Evolutionary conservation across 2,888 invertebrate genomes (phyloP).

Genomic region (Phymatocera aterrima): DNA sequence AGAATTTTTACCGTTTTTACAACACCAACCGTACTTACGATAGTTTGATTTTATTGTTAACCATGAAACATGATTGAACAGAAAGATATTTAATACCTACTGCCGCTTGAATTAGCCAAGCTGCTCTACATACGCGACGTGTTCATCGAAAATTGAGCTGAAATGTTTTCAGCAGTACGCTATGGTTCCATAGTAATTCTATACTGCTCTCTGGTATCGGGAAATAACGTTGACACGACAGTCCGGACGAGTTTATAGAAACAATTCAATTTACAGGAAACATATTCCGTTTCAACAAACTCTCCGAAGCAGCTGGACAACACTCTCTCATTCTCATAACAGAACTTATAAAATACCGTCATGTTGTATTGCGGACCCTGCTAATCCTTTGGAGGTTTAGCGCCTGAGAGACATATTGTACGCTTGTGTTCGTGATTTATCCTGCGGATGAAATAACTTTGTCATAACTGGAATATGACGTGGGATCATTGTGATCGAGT

Average conservation of each 20-base stretch:
- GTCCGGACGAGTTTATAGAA: neutral
- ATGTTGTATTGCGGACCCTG: too few species aligned
- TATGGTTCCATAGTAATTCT: neutral
- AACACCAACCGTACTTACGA: too few species aligned
- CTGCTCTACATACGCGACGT: neutral
- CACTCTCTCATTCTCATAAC: neutral
- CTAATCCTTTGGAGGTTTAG: too few species aligned
- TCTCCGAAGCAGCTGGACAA: neutral
- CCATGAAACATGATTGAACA: too few species aligned
- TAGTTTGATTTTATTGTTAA: too few species aligned
- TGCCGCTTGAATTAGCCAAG: neutral
- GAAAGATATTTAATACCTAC: too few species aligned
- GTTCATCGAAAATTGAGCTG: neutral
- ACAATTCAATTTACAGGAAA: slow-evolving; percentile 23
- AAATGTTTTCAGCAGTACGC: neutral
- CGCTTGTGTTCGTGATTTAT: too few species aligned
- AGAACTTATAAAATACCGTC: neutral
- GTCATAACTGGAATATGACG: too few species aligned
- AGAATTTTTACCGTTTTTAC: neutral
- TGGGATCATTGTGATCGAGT: too few species aligned
- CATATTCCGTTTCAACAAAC: neutral
- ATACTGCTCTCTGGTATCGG: too few species aligned
- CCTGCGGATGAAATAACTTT: too few species aligned
- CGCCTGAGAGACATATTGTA: too few species aligned
- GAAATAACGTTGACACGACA: neutral